These are phyloP conservation scores for Pristionchus fissidentatus DNA, from an alignment of 2,888 invertebrate species.

Conservation along the genomic window DNA sequence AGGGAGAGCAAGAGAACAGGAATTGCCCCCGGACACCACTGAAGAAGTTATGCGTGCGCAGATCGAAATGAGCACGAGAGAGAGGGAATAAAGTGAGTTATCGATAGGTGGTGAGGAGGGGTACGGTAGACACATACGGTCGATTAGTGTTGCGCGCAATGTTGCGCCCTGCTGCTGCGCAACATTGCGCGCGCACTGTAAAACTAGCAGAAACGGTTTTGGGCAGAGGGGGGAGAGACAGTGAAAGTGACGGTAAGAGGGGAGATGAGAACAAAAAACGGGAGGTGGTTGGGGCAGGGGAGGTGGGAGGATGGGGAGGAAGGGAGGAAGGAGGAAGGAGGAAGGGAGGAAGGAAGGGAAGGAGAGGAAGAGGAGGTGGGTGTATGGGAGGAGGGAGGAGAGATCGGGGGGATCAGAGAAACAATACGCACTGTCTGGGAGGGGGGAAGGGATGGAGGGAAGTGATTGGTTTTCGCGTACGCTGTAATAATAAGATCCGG, in stretches of 20 bases:
- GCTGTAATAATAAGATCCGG: no score
- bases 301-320: no score
- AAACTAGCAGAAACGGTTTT: neutral
- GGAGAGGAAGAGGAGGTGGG: no score
- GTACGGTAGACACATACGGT: neutral
- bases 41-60: slow-evolving; percentile 17
- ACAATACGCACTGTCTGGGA: neutral
- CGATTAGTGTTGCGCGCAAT: neutral
- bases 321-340: no score
- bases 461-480: no score
- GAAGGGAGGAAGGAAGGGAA: no score
- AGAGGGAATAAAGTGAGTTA: neutral
- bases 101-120: neutral
- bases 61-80: slow-evolving; percentile 20
- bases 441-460: neutral
- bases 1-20: neutral
- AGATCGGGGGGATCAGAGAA: neutral
- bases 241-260: no score
- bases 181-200: neutral
- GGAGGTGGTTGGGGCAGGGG: no score
- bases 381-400: no score
- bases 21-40: no score
- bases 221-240: neutral
- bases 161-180: no score
- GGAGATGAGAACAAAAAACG: no score